Evolutionary conservation across 2,113 vertebrate species (phyloP).

Genomic region (Coreoperca whiteheadi): DNA sequence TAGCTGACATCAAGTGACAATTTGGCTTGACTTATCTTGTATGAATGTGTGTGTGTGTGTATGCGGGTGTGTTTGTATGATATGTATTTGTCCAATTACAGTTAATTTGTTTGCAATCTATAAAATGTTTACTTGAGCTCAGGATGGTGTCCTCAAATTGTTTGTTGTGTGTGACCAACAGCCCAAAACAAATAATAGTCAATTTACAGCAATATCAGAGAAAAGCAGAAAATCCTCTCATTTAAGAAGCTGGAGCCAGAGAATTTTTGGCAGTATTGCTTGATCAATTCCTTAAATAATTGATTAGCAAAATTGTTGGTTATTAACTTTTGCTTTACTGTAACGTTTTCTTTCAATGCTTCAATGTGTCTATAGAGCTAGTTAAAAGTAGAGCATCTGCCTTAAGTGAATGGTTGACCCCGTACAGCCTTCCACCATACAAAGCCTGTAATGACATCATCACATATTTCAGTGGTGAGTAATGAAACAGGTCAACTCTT

Average conservation of each 20-base stretch:
- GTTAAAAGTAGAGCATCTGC: constrained; percentile 17
- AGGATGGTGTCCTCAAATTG: neutral
- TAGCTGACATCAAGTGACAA: constrained; percentile 68
- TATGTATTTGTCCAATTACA: neutral
- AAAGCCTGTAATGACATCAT: constrained; percentile 77
- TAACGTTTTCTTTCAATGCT: too few relatives aligned
- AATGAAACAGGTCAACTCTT: constrained; percentile 68
- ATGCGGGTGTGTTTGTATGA: constrained; percentile 12
- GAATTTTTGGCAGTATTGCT: neutral
- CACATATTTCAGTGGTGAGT: constrained; percentile 77
- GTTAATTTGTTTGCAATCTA: neutral
- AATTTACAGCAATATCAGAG: neutral
- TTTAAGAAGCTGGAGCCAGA: neutral
- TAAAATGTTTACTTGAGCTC: neutral
- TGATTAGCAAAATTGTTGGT: neutral
- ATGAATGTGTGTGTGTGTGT: constrained; percentile 10
- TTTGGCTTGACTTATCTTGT: constrained; percentile 63
- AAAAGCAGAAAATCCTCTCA: neutral
- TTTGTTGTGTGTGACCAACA: neutral
- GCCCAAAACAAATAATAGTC: neutral
- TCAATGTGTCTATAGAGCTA: neutral
- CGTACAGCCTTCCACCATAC: constrained; percentile 39
- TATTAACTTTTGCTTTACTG: too few relatives aligned
- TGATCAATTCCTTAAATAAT: neutral
- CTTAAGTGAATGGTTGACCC: constrained; percentile 20